These are phyloP conservation scores for Typhlichthys eigenmanni DNA, from an alignment of 2,797 vertebrate genomes.

Conservation along the genomic window DNA sequence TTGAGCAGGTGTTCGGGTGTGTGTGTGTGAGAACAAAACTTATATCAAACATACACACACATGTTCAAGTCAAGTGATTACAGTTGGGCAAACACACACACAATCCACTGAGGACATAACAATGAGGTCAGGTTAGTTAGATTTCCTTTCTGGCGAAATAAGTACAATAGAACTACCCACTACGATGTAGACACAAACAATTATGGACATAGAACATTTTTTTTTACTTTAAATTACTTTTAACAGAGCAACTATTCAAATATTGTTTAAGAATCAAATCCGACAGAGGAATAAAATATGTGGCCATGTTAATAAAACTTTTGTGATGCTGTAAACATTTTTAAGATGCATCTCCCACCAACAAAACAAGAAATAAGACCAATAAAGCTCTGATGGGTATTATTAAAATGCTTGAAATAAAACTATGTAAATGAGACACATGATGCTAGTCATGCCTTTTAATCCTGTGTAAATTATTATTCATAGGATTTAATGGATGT, in stretches of 20 bases:
- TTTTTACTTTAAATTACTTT: background rate
- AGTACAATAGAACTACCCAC: too few species aligned
- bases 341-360: conserved; percentile 13
- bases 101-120: background rate
- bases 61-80: too few species aligned
- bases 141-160: too few species aligned
- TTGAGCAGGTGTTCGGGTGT: background rate
- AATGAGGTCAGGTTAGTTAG: too few species aligned
- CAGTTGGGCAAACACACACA: background rate
- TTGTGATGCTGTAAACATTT: conserved; percentile 41
- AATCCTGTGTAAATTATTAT: conserved; percentile 25
- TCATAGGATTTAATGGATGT: conserved; percentile 9
- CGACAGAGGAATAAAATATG: conserved; percentile 5
- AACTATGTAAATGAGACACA: conserved; percentile 57
- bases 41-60: background rate
- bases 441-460: conserved; percentile 21
- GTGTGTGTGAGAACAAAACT: background rate
- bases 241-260: background rate
- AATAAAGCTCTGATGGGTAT: conserved; percentile 56
- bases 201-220: background rate
- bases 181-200: too few species aligned
- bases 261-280: conserved; percentile 41
- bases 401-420: conserved; percentile 51
- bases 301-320: background rate
- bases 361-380: conserved; percentile 55